Evolutionary conservation across 2,113 vertebrate species (phyloP).

Genomic region (Sylvia atricapilla): DNA sequence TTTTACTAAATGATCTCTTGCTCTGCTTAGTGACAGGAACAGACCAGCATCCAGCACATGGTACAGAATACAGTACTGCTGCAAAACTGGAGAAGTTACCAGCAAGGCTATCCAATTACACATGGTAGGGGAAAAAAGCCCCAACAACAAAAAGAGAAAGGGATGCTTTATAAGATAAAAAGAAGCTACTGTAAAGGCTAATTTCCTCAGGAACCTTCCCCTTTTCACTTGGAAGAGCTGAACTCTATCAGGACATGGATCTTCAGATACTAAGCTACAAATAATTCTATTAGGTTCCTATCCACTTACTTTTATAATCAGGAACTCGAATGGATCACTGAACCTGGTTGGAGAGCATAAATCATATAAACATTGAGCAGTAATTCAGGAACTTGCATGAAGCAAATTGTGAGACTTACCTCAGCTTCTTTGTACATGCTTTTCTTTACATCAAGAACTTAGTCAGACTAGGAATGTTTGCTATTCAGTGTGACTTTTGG

Average conservation of each 20-base stretch:
- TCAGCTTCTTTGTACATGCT: background rate
- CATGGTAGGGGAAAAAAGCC: background rate
- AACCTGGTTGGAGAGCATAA: background rate
- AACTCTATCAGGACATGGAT: background rate
- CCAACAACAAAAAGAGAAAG: background rate
- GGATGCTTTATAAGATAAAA: background rate
- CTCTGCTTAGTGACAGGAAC: background rate
- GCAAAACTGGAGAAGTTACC: background rate
- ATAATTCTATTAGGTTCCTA: background rate
- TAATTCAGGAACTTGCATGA: background rate
- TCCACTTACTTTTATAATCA: background rate
- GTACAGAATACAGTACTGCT: background rate
- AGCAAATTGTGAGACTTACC: background rate
- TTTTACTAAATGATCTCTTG: background rate
- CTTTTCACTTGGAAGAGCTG: background rate
- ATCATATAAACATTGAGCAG: background rate
- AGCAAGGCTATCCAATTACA: background rate
- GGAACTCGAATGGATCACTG: background rate
- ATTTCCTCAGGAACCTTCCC: background rate
- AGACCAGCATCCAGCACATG: background rate
- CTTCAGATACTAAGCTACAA: background rate
- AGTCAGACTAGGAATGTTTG: background rate
- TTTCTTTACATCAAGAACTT: background rate
- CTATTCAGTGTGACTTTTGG: background rate
- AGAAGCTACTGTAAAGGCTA: background rate